Conservation (phyloP, 2,888 invertebrate genomes). For the Biston stratarius region DNA sequence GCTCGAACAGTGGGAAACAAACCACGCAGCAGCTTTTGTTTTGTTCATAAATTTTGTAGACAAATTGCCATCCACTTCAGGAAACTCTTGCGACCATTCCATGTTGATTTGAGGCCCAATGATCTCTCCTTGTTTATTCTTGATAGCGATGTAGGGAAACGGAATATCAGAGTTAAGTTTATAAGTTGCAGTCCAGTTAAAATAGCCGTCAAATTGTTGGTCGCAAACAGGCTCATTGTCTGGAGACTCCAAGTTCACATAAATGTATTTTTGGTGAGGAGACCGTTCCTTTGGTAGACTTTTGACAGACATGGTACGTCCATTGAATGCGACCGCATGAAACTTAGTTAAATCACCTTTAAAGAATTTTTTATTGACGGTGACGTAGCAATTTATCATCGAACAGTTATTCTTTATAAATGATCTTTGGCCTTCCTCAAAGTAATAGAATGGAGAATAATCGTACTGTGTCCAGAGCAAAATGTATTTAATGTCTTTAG, state of each 20-base stretch:
- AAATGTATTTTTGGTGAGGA: conserved; percentile 72
- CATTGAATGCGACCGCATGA: conserved; percentile 74
- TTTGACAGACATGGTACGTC: conserved; percentile 56
- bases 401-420: conserved; percentile 73
- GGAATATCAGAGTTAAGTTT: conserved; percentile 75
- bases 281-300: conserved; percentile 63
- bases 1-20: conserved; percentile 71
- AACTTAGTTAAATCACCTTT: conserved; percentile 63
- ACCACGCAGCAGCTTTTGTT: conserved; percentile 76
- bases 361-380: conserved; percentile 60
- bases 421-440: conserved; percentile 64
- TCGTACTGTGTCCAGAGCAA: conserved; percentile 68
- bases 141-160: conserved; percentile 66
- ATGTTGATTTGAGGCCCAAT: conserved; percentile 69
- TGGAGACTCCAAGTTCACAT: conserved; percentile 74
- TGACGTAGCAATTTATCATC: conserved; percentile 70
- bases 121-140: conserved; percentile 56
- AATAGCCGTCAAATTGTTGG: conserved; percentile 65
- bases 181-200: conserved; percentile 80
- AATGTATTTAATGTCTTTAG: conserved; percentile 67
- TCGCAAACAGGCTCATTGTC: conserved; percentile 71
- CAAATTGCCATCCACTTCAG: conserved; percentile 52
- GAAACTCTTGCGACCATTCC: conserved; percentile 54
- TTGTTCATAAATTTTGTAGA: conserved; percentile 60
- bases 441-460: conserved; percentile 65